These are phyloP conservation scores for Actenoides hombroni DNA, from an alignment of 2,113 vertebrate genomes.

Conservation along the genomic window DNA sequence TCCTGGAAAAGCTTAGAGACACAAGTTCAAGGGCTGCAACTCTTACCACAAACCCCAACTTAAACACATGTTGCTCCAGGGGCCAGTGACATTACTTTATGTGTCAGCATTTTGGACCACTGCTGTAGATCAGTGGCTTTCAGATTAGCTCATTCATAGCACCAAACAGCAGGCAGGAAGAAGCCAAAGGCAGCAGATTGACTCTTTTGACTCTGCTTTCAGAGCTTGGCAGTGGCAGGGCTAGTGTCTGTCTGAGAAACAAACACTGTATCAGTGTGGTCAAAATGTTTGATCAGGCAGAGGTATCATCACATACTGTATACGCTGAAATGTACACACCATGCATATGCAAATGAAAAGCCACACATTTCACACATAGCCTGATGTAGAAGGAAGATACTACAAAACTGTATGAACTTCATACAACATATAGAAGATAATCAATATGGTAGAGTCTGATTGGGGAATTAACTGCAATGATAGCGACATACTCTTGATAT, in stretches of 20 bases:
- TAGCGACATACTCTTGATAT: not conserved
- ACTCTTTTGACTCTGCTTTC: not conserved
- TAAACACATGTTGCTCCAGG: not conserved
- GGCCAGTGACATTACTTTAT: not conserved
- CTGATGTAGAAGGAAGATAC: not conserved
- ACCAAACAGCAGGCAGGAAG: not conserved
- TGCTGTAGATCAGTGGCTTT: not conserved
- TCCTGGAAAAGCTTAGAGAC: not conserved
- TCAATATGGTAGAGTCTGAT: not conserved
- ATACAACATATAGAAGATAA: not conserved
- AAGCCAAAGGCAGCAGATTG: not conserved
- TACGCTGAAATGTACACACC: not conserved
- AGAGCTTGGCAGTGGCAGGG: not conserved
- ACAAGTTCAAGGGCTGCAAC: not conserved
- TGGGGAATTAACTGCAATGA: not conserved
- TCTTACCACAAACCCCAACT: not conserved
- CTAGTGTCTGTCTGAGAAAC: not conserved
- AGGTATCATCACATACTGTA: accelerated
- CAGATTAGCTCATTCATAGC: not conserved
- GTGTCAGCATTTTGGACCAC: not conserved
- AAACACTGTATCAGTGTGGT: not conserved
- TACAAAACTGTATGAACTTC: not conserved
- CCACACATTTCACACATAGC: not conserved
- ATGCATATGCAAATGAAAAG: not conserved
- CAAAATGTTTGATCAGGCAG: not conserved